Conservation (phyloP, 2,113 vertebrate genomes). For the Neotoma lepida region DNA sequence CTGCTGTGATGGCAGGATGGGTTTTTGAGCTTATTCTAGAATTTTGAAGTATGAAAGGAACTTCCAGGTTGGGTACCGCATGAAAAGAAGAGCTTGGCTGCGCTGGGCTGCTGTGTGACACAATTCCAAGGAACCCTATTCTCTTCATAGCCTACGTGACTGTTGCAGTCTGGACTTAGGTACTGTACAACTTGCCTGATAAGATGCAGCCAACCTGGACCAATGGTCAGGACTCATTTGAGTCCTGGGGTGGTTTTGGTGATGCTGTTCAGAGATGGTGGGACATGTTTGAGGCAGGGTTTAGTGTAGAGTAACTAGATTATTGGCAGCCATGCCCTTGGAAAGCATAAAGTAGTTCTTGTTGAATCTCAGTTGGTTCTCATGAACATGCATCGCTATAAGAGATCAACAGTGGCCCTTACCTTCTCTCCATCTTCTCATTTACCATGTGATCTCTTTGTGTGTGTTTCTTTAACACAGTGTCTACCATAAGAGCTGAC, state of each 20-base stretch:
- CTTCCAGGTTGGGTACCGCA: slow-evolving; percentile 18
- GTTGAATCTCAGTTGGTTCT: neutral
- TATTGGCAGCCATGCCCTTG: neutral
- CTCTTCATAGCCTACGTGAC: neutral
- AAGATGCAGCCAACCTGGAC: too few relatives aligned
- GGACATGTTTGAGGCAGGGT: neutral
- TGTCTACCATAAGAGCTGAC: neutral
- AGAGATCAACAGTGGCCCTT: neutral
- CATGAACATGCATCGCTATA: neutral
- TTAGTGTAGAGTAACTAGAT: neutral
- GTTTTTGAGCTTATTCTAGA: slow-evolving; percentile 59
- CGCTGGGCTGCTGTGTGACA: neutral
- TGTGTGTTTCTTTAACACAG: neutral
- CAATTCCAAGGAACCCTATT: neutral
- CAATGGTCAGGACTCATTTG: neutral
- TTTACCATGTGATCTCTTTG: neutral
- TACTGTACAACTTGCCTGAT: accelerated
- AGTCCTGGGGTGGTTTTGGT: neutral
- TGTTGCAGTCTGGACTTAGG: neutral
- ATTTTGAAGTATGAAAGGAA: slow-evolving; percentile 39
- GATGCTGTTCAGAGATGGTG: neutral
- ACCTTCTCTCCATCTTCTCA: neutral
- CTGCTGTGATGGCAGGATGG: neutral
- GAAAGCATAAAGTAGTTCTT: neutral
- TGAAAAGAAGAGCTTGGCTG: neutral